Evolutionary conservation across 2,113 vertebrate genomes (phyloP), one percentile per base, ranked within the genome.

Genomic region (Seriola aureovittata): DNA sequence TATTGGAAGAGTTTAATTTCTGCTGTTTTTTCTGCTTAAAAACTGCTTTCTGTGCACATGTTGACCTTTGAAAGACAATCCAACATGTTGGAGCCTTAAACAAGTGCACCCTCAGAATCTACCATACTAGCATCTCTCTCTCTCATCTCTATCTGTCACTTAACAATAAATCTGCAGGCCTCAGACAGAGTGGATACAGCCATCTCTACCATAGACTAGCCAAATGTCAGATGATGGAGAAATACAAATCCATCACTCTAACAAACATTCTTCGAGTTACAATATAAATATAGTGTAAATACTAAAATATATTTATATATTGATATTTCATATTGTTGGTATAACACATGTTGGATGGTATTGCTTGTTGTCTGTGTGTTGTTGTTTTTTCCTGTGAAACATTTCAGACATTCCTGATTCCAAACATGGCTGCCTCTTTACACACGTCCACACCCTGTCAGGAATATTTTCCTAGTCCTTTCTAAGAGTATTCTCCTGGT

Each of bases 31-130:
- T 25, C 25, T 44, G 11, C 36, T 57, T 9, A 65, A 62, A 64
- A 44, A 8, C 13, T 57, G 46, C 8, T 58, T 57, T 25, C 48
- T 52, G 36, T 9, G 40, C 40, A 9, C 6, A 17, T 40, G n/a
- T 71, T 76, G 14, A 77, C 34, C 29, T 68, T 34, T 44, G 36
- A 44, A 57, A 23, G n/a, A 21, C 25, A 60, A 54, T 67, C 11
- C 14, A 50, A 11, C 5, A 25, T 68, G 8, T 17, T 66, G 3
- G 8, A 25, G 7, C 42, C 70, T 67, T 38, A 21, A 19, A 52
- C 4, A 42, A 17, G 5, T 8, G 1, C n/a, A 12, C 52, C 5
- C n/a, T 65, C 34, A 38, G 3, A 64, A 9, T 21, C 1, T 16
- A 21, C 29, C 46, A 68, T 9, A 36, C 9, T 55, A 40, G 32